These are phyloP conservation scores for Heliconius charithonia DNA, from an alignment of 2,888 invertebrate species.

Conservation along the genomic window DNA sequence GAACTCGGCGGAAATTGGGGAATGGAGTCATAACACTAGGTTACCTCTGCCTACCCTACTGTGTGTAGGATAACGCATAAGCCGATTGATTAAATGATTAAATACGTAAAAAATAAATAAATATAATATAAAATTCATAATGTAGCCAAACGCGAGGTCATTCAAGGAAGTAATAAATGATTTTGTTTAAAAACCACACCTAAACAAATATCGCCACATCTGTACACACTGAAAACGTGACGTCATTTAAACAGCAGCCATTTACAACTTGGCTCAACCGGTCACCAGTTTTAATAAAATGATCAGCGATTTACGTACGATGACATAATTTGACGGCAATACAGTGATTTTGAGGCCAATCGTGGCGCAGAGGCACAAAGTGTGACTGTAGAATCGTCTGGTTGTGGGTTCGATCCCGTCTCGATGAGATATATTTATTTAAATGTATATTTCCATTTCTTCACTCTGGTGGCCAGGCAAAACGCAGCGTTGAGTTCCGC, in stretches of 20 bases:
- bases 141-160: conserved; percentile 1
- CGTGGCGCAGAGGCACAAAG: no score
- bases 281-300: not conserved
- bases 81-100: no score
- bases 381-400: no score
- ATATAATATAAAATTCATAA: not conserved
- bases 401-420: no score
- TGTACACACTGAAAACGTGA: conserved; percentile 57
- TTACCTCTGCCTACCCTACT: no score
- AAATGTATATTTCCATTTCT: no score
- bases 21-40: no score
- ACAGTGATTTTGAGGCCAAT: not conserved
- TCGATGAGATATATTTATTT: no score
- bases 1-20: no score
- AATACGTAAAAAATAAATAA: not conserved
- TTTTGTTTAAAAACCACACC: conserved; percentile 48
- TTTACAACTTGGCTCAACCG: conserved; percentile 9
- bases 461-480: no score
- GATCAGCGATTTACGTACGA: not conserved
- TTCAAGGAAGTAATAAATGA: conserved; percentile 24
- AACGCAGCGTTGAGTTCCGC: no score
- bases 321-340: not conserved
- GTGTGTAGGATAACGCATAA: no score
- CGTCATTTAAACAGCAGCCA: conserved; percentile 43
- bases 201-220: conserved; percentile 58